These are phyloP conservation scores for Microvelia longipes DNA, from an alignment of 1,140 invertebrate genomes.

Conservation along the genomic window DNA sequence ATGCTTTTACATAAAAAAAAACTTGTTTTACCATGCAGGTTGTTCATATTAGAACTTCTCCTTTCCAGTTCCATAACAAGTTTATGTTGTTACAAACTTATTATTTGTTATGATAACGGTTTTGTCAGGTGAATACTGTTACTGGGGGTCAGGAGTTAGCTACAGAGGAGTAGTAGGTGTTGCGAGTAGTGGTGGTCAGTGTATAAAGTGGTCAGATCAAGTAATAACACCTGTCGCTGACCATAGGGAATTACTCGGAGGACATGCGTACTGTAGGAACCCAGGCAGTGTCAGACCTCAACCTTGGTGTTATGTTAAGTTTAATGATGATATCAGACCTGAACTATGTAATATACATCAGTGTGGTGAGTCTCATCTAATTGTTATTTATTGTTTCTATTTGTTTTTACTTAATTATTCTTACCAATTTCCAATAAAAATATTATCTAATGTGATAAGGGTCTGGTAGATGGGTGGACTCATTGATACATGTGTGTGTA, in stretches of 20 bases:
- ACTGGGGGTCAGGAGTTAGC: conserved; percentile 59
- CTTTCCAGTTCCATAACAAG: no score
- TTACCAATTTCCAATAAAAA: no score
- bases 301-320: conserved; percentile 83
- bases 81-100: no score
- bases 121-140: conserved; percentile 59
- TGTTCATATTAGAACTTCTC: no score
- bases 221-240: conserved; percentile 54
- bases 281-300: conserved; percentile 57
- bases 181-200: conserved; percentile 53
- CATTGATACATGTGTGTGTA: no score
- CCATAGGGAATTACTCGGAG: conserved; percentile 64
- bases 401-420: no score
- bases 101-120: no score
- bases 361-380: conserved; percentile 44
- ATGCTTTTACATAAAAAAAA: no score
- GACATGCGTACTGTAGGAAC: conserved; percentile 86
- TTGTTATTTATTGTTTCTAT: no score
- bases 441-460: no score
- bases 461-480: no score
- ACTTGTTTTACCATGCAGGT: no score
- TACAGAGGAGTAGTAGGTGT: conserved; percentile 64
- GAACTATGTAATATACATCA: conserved; percentile 71
- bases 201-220: conserved; percentile 69
- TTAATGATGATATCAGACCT: conserved; percentile 40